Evolutionary conservation across 2,113 vertebrate genomes (phyloP).

Genomic region (Cariama cristata): DNA sequence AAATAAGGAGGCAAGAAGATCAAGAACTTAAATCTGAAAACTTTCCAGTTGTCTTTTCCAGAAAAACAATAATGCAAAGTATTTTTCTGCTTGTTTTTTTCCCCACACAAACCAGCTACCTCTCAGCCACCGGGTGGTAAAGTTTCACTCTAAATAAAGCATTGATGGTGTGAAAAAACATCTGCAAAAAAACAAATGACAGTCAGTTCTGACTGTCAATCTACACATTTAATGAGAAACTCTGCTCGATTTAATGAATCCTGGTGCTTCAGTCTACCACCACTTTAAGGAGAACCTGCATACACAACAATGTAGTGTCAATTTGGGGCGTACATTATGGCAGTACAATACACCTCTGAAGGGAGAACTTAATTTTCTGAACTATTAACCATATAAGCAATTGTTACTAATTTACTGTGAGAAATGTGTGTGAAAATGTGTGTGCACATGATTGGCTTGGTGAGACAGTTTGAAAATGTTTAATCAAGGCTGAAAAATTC

Average conservation of each 20-base stretch:
- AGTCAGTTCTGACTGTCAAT: slow-evolving; percentile 74
- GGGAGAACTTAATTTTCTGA: slow-evolving; percentile 51
- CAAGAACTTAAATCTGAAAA: slow-evolving; percentile 27
- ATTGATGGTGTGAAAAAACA: slow-evolving; percentile 19
- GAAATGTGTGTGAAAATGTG: not conserved
- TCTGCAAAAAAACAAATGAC: slow-evolving; percentile 60
- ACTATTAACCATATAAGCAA: slow-evolving; percentile 53
- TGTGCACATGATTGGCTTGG: not conserved
- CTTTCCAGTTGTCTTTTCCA: not conserved
- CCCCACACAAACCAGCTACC: not conserved
- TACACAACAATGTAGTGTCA: slow-evolving; percentile 45
- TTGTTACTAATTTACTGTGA: slow-evolving; percentile 61
- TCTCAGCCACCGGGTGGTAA: not conserved
- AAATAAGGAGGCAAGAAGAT: slow-evolving; percentile 9
- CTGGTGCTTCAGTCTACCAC: slow-evolving; percentile 58
- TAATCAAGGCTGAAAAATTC: slow-evolving; percentile 39
- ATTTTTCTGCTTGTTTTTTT: not conserved
- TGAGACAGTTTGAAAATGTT: slow-evolving; percentile 45
- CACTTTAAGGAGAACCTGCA: slow-evolving; percentile 59
- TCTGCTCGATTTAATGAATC: slow-evolving; percentile 74
- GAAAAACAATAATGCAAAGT: slow-evolving; percentile 7
- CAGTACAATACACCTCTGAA: slow-evolving; percentile 9
- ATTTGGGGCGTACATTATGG: slow-evolving; percentile 6
- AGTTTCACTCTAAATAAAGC: slow-evolving; percentile 57
- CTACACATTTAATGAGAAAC: slow-evolving; percentile 79